phyloP scores from a whole-genome alignment of 2,888 invertebrate genomes.

The Eledona agricola region DNA sequence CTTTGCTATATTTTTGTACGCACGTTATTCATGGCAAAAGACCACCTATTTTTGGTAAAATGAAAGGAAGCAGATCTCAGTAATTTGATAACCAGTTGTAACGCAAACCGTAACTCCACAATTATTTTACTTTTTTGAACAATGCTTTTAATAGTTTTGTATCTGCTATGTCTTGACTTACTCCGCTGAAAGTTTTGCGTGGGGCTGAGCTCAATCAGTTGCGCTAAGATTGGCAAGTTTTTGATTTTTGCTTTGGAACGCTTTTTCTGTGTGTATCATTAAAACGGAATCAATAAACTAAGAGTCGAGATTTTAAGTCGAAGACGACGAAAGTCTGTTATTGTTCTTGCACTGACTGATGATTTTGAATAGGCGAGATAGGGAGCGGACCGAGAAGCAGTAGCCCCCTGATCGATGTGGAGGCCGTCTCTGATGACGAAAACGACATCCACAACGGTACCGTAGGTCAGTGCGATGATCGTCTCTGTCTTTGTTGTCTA shows the following conservation, averaged over 20 bases:
- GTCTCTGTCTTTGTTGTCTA: constrained; percentile 56
- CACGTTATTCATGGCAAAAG: no score
- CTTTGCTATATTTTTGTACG: no score
- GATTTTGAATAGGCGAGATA: constrained; percentile 69
- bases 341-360: constrained; percentile 43
- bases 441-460: constrained; percentile 62
- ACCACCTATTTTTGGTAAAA: no score
- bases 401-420: constrained; percentile 75
- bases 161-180: no score
- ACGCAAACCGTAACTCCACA: no score
- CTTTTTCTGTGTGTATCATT: constrained; percentile 35
- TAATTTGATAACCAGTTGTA: no score
- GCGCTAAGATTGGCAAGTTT: no score
- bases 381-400: constrained; percentile 67
- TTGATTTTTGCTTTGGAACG: constrained; percentile 45
- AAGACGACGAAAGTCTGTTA: constrained; percentile 11
- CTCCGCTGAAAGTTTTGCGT: no score
- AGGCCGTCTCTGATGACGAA: constrained; percentile 71
- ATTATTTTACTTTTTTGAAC: no score
- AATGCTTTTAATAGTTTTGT: no score
- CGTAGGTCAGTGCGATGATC: constrained; percentile 69
- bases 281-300: constrained; percentile 27
- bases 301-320: constrained; percentile 19
- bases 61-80: no score
- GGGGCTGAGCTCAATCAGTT: no score